Conservation (phyloP, 2,888 invertebrate species). For the Cataglyphis rosenhaueri region DNA sequence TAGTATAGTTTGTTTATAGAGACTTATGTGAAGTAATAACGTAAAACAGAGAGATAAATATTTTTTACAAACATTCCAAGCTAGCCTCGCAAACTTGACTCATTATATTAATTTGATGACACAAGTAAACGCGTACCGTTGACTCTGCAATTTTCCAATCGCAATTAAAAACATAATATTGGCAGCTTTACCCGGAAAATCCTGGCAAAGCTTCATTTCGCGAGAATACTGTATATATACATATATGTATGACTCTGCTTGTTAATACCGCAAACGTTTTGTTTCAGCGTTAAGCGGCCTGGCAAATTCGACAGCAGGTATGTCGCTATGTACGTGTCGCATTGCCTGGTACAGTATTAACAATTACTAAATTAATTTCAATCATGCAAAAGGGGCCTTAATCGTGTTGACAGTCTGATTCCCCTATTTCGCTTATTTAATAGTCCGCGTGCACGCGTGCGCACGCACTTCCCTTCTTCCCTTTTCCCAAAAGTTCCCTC, state of each 20-base stretch:
- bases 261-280: conserved; percentile 78
- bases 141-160: conserved; percentile 23
- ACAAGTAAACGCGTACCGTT: conserved; percentile 5
- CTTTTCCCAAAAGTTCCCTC: not conserved
- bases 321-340: conserved; percentile 86
- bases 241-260: conserved; percentile 73
- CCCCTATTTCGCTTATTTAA: conserved; percentile 57
- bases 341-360: conserved; percentile 86
- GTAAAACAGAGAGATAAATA: conserved; percentile 9
- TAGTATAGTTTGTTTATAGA: not conserved
- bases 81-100: conserved; percentile 22
- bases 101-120: conserved; percentile 21
- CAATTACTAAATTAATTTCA: conserved; percentile 83
- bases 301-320: conserved; percentile 86
- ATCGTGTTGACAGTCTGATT: conserved; percentile 57
- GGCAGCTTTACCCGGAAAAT: conserved; percentile 47
- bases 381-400: conserved; percentile 63
- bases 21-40: not conserved
- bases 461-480: not conserved
- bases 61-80: not conserved
- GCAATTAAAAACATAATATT: conserved; percentile 37
- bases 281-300: conserved; percentile 86
- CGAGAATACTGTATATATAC: conserved; percentile 44
- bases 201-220: conserved; percentile 58
- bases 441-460: conserved; percentile 22